A percentile compares a stretch with the other conserved stretches of the same genome.
phyloP scores from a whole-genome alignment of 2,113 vertebrate genomes.

The Dromaius novaehollandiae region DNA sequence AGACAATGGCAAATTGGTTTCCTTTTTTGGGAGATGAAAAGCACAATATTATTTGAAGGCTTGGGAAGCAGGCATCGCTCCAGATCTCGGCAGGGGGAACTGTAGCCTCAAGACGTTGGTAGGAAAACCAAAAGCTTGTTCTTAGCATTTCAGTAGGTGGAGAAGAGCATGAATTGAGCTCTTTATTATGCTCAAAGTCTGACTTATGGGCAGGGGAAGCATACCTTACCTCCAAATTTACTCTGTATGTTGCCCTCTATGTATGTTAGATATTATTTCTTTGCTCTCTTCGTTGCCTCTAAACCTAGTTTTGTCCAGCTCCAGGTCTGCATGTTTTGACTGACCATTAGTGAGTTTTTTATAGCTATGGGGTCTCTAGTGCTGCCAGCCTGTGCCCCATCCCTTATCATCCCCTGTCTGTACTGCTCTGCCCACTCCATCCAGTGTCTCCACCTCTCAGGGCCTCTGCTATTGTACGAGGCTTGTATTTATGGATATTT shows the following conservation, averaged over 20 bases:
- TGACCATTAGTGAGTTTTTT: neutral
- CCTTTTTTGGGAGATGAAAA: neutral
- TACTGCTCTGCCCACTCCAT: neutral
- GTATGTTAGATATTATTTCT: neutral
- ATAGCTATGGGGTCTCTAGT: neutral
- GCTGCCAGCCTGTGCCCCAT: neutral
- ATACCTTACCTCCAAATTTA: neutral
- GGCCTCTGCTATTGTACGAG: neutral
- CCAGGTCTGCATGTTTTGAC: neutral
- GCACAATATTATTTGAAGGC: neutral
- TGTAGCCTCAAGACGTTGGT: neutral
- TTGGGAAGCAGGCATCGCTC: neutral
- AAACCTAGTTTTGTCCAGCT: neutral
- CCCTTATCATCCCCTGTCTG: neutral
- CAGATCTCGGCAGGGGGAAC: neutral
- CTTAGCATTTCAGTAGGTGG: neutral
- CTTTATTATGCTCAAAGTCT: neutral
- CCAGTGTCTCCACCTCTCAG: neutral
- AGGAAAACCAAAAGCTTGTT: neutral
- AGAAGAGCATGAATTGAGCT: neutral
- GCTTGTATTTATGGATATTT: neutral
- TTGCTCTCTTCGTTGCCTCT: neutral
- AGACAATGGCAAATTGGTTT: neutral
- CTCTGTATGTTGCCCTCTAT: neutral
- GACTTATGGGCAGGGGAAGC: no score